These are phyloP conservation scores for Desmodus rotundus DNA, from an alignment of 2,113 vertebrate species.

Conservation along the genomic window DNA sequence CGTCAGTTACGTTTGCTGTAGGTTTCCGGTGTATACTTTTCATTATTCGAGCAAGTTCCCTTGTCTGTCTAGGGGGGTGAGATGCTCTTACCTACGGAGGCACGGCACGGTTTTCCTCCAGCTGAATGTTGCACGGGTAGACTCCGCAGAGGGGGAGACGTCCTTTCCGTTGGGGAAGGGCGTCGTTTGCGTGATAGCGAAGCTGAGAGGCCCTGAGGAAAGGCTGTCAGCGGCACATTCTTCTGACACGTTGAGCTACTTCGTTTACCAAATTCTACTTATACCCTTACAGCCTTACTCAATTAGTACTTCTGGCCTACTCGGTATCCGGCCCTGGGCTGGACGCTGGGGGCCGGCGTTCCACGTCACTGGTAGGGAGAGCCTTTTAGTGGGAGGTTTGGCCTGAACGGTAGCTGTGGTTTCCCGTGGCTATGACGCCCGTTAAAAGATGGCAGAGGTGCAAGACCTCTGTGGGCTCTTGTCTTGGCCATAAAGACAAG, in stretches of 20 bases:
- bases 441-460: neutral
- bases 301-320: neutral
- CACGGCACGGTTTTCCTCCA: neutral
- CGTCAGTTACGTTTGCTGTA: neutral
- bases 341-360: rapidly evolving
- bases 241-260: neutral
- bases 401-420: neutral
- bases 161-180: neutral
- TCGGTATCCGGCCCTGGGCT: neutral
- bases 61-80: neutral
- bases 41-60: neutral
- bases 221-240: neutral
- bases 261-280: neutral
- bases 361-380: neutral
- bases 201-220: neutral
- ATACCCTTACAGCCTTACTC: neutral
- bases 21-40: neutral
- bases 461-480: neutral
- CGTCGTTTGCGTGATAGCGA: neutral
- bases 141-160: neutral
- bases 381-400: neutral
- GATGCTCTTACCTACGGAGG: neutral
- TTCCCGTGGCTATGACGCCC: neutral
- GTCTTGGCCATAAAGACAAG: neutral
- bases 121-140: neutral